Percentiles rank a stretch among this genome's conserved stretches.
phyloP scores from a whole-genome alignment of 2,797 vertebrate genomes.

The Spinus pinus region DNA sequence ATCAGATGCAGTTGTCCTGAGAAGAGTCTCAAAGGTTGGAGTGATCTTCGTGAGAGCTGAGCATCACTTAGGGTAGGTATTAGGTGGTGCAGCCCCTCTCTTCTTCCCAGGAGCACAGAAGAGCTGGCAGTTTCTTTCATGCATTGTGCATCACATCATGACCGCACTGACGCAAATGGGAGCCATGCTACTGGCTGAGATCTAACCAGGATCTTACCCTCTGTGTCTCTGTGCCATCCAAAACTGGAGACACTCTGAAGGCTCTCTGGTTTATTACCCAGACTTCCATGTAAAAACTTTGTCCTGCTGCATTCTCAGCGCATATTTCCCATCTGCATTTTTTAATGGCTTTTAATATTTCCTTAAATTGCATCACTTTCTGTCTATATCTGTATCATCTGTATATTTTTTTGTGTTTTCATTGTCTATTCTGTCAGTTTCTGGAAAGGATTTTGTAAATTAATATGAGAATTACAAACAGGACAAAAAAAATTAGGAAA shows the following conservation, averaged over 20 bases:
- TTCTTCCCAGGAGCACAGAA: neutral
- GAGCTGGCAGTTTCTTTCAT: neutral
- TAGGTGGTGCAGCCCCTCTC: neutral
- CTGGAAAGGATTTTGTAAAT: slow-evolving; percentile 11
- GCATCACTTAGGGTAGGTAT: neutral
- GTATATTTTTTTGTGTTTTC: neutral
- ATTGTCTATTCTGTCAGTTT: neutral
- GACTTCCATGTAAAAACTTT: neutral
- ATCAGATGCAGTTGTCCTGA: neutral
- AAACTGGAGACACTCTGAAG: neutral
- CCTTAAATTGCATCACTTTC: neutral
- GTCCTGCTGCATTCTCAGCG: neutral
- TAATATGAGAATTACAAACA: neutral
- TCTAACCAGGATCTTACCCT: neutral
- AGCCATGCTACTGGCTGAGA: neutral
- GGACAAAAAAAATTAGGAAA: neutral
- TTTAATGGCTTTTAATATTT: neutral
- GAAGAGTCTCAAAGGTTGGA: neutral
- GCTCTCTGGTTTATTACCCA: neutral
- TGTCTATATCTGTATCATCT: neutral
- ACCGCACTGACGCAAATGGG: neutral
- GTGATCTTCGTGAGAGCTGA: neutral
- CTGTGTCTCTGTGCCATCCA: neutral
- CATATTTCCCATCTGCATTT: neutral
- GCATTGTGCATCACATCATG: neutral